phyloP scores from a whole-genome alignment of 2,888 invertebrate species.

The Blastobasis lacticolella region DNA sequence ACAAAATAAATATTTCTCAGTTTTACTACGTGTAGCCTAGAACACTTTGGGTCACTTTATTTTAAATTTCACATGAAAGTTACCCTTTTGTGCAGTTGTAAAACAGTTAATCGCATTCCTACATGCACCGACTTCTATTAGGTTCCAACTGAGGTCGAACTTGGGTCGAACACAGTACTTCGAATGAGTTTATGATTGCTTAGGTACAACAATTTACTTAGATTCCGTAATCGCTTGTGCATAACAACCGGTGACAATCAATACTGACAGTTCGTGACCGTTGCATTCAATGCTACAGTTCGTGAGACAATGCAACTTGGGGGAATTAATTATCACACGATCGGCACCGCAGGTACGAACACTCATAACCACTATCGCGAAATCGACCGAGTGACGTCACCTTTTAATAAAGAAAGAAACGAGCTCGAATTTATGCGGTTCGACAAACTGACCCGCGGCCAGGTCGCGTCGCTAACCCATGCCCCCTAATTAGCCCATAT shows the following conservation, averaged over 20 bases:
- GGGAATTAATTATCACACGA: constrained; percentile 1
- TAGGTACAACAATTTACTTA: too few relatives aligned
- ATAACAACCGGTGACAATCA: constrained; percentile 20
- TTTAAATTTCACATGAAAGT: too few relatives aligned
- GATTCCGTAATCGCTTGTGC: constrained; percentile 10
- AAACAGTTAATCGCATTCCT: too few relatives aligned
- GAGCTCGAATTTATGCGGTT: constrained; percentile 51
- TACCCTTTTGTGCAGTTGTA: too few relatives aligned
- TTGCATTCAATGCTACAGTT: constrained; percentile 14
- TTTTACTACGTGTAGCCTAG: too few relatives aligned
- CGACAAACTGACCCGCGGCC: constrained; percentile 46
- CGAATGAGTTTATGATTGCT: too few relatives aligned
- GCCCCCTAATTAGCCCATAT: constrained; percentile 52
- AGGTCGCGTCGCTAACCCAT: constrained; percentile 53
- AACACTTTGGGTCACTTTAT: too few relatives aligned
- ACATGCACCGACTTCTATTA: too few relatives aligned
- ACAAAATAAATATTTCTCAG: too few relatives aligned
- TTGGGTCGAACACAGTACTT: too few relatives aligned
- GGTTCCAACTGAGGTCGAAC: too few relatives aligned
- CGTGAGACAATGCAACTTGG: constrained; percentile 57
- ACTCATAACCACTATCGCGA: constrained; percentile 23
- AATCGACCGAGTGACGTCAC: constrained; percentile 66
- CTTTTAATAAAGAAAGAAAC: constrained; percentile 59
- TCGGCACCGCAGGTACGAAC: not conserved
- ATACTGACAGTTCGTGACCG: constrained; percentile 10